Conservation (phyloP, 2,888 invertebrate species). For the Meghimatium bilineatum region DNA sequence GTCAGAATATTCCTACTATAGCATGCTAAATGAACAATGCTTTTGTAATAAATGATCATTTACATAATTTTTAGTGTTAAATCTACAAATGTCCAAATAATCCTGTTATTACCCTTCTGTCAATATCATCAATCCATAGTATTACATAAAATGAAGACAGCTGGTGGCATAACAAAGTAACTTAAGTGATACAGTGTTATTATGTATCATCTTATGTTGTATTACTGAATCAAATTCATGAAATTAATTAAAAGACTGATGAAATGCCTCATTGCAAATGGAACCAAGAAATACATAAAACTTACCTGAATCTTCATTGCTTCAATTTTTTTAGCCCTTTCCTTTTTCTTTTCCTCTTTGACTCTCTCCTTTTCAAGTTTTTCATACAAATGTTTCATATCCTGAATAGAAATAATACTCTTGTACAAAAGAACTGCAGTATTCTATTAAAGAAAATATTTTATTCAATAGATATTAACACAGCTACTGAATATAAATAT, state of each 20-base stretch:
- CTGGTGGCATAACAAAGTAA: too few species aligned
- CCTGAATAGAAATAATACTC: conserved; percentile 55
- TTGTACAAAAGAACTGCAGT: neutral
- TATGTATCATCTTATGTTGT: neutral
- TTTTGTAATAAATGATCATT: too few species aligned
- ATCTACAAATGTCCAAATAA: too few species aligned
- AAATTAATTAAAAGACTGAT: neutral
- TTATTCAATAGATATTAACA: neutral
- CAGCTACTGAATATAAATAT: too few species aligned
- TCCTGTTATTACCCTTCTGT: too few species aligned
- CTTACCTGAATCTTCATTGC: conserved; percentile 69
- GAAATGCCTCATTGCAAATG: neutral
- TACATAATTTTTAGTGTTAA: too few species aligned
- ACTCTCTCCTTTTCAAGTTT: conserved; percentile 64
- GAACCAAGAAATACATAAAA: neutral
- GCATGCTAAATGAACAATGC: too few species aligned
- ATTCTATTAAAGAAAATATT: neutral
- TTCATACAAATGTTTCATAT: conserved; percentile 60
- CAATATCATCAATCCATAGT: too few species aligned
- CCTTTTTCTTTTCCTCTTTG: conserved; percentile 64
- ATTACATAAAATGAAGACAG: too few species aligned
- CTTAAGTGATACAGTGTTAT: too few species aligned
- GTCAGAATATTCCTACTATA: too few species aligned
- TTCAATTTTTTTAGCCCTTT: conserved; percentile 67
- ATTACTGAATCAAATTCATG: neutral